A percentile compares a stretch with the other conserved stretches of the same genome.
These are phyloP conservation scores for Gasterosteus aculeatus DNA, from an alignment of 2,113 vertebrate species.

Conservation along the genomic window DNA sequence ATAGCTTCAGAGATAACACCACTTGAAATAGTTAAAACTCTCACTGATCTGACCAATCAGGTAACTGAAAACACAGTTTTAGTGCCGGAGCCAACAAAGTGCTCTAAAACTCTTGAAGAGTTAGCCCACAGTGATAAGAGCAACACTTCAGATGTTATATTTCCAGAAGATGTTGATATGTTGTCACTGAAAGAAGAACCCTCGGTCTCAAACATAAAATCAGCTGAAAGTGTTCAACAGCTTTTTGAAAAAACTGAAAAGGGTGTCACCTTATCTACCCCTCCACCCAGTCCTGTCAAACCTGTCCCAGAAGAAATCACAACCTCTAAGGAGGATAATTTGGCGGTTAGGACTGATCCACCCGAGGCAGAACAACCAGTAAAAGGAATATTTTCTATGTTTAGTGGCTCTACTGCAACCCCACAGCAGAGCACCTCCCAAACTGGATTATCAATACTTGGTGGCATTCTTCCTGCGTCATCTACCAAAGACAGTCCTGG, in stretches of 20 bases:
- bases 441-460: slow-evolving; percentile 75
- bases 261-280: slow-evolving; percentile 6
- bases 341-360: slow-evolving; percentile 25
- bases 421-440: slow-evolving; percentile 59
- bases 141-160: slow-evolving; percentile 2
- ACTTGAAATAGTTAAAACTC: slow-evolving; percentile 12
- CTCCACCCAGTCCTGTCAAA: slow-evolving; percentile 25
- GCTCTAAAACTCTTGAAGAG: slow-evolving; percentile 7
- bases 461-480: slow-evolving; percentile 75
- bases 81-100: slow-evolving; percentile 1
- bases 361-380: slow-evolving; percentile 41
- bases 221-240: slow-evolving; percentile 13
- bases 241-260: slow-evolving; percentile 14
- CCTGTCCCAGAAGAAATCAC: slow-evolving; percentile 33
- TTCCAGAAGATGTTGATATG: slow-evolving; percentile 7
- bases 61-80: neutral
- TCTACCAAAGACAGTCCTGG: slow-evolving; percentile 72
- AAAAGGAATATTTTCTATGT: slow-evolving; percentile 76
- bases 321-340: slow-evolving; percentile 32
- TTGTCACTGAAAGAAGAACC: slow-evolving; percentile 14
- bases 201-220: slow-evolving; percentile 20
- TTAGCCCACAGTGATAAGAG: slow-evolving; percentile 1
- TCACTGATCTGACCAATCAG: neutral
- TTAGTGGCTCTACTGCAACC: slow-evolving; percentile 58
- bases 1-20: slow-evolving; percentile 10